Base-by-base conservation (phyloP, 1,140 invertebrate species). In the Drosophila punjabiensis region DNA sequence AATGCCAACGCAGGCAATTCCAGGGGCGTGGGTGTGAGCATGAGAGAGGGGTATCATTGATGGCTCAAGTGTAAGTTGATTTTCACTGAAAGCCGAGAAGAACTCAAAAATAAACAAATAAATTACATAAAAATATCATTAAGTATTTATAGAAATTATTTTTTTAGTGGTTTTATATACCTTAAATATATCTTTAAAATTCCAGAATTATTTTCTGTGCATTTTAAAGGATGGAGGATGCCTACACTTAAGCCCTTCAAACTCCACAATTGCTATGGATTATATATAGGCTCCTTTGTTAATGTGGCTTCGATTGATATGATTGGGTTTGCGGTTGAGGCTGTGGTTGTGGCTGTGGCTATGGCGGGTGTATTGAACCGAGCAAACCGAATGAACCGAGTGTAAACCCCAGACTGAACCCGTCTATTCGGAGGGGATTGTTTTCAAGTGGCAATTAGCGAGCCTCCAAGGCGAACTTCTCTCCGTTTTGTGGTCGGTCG, bases 401-500 rank as follows among this genome's bases (percentile, higher is more conserved):
- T 28, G 41, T 56, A 63, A 66, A 43, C 58, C 64, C 10, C 53
- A 56, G 53, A 37, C 53, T 5, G 13, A 37, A 56, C 33, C 33
- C 53, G 13, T 24, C 18, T 50, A 73, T 33, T 48, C 33, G n/a
- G n/a, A 13, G 67, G 65, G 68, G 69, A 47, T 79, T 71, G 64
- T 59, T 41, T 68, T 81, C 74, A 79, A 84, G 78, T 84, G 83
- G 79, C 85, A 89, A 88, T 84, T 84, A 83, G 77, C 63, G 50
- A 68, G 50, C 47, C 50, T 47, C 66, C 47, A 48, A 53, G 48
- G 56, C 59, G 47, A 74, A 62, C 63, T 58, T 35, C 39, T 24
- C 28, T 56, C 18, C 66, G 32, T 71, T 71, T 73, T 79, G 76
- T 61, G 76, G 76, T 79, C 59, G 37, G 24, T 32, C 61, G 8